Percentiles rank a stretch among this genome's conserved stretches.
Evolutionary conservation across 2,113 vertebrate species (phyloP).

Genomic region (Budorcas taxicolor): DNA sequence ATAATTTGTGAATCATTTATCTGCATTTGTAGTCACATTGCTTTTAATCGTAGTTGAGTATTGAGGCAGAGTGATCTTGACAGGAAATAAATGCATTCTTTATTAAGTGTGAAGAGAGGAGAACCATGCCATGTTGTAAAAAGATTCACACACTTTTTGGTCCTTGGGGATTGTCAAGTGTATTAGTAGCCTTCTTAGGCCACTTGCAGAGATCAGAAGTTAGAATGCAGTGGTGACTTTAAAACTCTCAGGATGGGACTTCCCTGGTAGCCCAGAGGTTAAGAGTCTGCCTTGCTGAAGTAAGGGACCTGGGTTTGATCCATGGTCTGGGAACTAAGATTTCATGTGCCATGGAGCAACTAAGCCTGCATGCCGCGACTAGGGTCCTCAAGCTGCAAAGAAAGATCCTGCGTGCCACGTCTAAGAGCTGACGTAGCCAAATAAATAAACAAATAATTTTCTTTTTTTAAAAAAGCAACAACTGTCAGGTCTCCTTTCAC

Average conservation of each 20-base stretch:
- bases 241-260: background rate
- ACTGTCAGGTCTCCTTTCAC: background rate
- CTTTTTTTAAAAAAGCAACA: background rate
- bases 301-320: background rate
- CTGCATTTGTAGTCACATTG: slow-evolving; percentile 29
- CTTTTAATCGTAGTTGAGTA: slow-evolving; percentile 53
- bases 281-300: background rate
- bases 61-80: slow-evolving; percentile 28
- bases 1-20: slow-evolving; percentile 53
- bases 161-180: background rate
- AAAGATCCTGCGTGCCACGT: background rate
- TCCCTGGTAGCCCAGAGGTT: background rate
- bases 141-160: background rate
- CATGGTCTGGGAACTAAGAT: background rate
- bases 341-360: background rate
- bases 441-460: background rate
- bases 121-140: background rate
- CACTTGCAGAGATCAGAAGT: background rate
- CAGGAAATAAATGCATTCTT: slow-evolving; percentile 24
- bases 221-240: background rate
- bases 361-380: background rate
- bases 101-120: background rate
- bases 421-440: background rate
- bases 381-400: background rate
- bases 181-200: background rate